Percentiles rank a stretch among this genome's conserved stretches.
Conservation (phyloP, 2,888 invertebrate species). For the Phrixothrix hirtus region DNA sequence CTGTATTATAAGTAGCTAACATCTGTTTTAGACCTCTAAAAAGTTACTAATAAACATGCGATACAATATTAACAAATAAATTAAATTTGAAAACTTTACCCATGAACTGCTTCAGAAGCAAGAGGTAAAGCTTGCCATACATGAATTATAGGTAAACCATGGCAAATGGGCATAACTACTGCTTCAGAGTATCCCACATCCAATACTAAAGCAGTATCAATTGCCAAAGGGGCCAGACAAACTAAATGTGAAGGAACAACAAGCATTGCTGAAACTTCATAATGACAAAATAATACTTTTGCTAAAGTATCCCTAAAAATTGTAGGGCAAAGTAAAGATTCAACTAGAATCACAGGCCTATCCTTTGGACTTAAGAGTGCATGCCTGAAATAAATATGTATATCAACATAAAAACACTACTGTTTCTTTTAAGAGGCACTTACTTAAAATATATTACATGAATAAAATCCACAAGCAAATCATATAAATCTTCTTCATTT, state of each 20-base stretch:
- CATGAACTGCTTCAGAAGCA: slow-evolving; percentile 73
- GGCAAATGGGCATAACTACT: slow-evolving; percentile 78
- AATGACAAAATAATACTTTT: slow-evolving; percentile 69
- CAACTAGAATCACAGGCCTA: slow-evolving; percentile 87
- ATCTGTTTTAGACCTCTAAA: slow-evolving; percentile 50
- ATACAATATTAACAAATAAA: no score
- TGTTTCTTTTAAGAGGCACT: slow-evolving; percentile 12
- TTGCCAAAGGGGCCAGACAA: slow-evolving; percentile 79
- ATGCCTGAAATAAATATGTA: slow-evolving; percentile 64
- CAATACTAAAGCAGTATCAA: slow-evolving; percentile 80
- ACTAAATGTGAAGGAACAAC: slow-evolving; percentile 85
- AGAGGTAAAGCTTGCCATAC: slow-evolving; percentile 83
- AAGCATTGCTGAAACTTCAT: slow-evolving; percentile 70
- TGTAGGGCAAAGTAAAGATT: slow-evolving; percentile 83
- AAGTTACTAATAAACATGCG: no score
- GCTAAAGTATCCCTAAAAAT: slow-evolving; percentile 85
- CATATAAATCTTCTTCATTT: slow-evolving; percentile 73
- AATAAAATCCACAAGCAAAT: slow-evolving; percentile 84
- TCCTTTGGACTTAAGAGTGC: slow-evolving; percentile 92
- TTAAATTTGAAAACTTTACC: no score
- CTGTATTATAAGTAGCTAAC: slow-evolving; percentile 57
- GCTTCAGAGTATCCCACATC: slow-evolving; percentile 89
- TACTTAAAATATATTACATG: slow-evolving; percentile 88
- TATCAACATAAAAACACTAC: slow-evolving; percentile 9
- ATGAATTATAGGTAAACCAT: slow-evolving; percentile 82